phyloP scores from a whole-genome alignment of 2,797 vertebrate genomes.

The Leuciscus waleckii region DNA sequence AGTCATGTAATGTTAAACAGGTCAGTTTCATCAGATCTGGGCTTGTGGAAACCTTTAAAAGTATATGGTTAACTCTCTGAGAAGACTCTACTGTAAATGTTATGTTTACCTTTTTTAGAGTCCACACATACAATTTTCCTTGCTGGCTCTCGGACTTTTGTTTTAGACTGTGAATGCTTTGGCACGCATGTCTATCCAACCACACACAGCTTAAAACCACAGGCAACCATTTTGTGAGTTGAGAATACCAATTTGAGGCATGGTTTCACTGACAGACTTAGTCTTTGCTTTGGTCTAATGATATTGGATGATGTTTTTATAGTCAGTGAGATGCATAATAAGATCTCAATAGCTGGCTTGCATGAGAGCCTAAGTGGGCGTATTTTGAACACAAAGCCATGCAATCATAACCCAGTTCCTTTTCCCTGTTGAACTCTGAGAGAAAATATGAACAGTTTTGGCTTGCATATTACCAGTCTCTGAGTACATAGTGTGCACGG shows the following conservation, averaged over 20 bases:
- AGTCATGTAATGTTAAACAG: neutral
- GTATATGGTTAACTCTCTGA: conserved; percentile 15
- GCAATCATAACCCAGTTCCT: conserved; percentile 62
- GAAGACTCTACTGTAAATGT: conserved; percentile 44
- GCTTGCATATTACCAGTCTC: conserved; percentile 37
- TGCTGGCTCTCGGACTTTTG: conserved; percentile 32
- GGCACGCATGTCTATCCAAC: conserved; percentile 25
- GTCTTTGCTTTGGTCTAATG: conserved; percentile 47
- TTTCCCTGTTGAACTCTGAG: conserved; percentile 52
- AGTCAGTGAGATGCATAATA: conserved; percentile 58
- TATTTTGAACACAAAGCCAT: conserved; percentile 59
- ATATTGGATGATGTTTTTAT: conserved; percentile 49
- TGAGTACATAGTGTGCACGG: conserved; percentile 38
- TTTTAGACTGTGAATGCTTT: conserved; percentile 35
- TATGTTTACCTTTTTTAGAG: conserved; percentile 43
- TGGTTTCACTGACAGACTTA: conserved; percentile 51
- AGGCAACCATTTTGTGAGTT: conserved; percentile 56
- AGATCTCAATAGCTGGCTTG: conserved; percentile 51
- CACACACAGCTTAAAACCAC: conserved; percentile 50
- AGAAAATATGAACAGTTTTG: conserved; percentile 53
- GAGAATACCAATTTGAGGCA: conserved; percentile 63
- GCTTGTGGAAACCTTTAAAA: conserved; percentile 12
- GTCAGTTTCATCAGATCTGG: neutral
- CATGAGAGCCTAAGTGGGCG: conserved; percentile 49
- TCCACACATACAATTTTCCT: conserved; percentile 48